Conservation (phyloP, 2,888 invertebrate genomes). For the Tetragnatha montana region DNA sequence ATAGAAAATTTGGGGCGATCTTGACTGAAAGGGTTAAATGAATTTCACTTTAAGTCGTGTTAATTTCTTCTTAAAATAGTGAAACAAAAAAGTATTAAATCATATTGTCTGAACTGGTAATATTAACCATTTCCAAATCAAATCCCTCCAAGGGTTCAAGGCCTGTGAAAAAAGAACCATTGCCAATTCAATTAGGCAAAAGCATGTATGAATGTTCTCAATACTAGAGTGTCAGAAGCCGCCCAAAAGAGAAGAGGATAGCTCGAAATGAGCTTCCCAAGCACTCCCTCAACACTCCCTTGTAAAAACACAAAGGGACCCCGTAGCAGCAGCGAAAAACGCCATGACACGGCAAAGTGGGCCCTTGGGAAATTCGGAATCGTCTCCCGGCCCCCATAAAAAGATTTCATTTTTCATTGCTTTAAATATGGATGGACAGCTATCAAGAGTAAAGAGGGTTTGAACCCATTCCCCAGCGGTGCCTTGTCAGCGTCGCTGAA, state of each 20-base stretch:
- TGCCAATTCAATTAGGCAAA: too few relatives aligned
- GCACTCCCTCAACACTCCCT: slow-evolving; percentile 35
- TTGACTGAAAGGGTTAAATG: too few relatives aligned
- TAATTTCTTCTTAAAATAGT: too few relatives aligned
- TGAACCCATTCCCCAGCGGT: slow-evolving; percentile 45
- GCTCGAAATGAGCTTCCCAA: slow-evolving; percentile 4
- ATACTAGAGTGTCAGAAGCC: neutral
- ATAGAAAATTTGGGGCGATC: too few relatives aligned
- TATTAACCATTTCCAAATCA: too few relatives aligned
- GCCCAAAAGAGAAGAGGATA: neutral
- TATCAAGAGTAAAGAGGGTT: slow-evolving; percentile 48
- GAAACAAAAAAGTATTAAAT: too few relatives aligned
- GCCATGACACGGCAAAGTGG: slow-evolving; percentile 54
- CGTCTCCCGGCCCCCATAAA: neutral
- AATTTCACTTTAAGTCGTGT: too few relatives aligned
- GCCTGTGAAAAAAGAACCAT: too few relatives aligned
- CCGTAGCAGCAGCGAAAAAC: slow-evolving; percentile 49
- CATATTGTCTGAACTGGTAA: too few relatives aligned
- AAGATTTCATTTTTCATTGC: slow-evolving; percentile 67
- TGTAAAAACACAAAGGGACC: slow-evolving; percentile 33
- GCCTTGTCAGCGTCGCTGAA: slow-evolving; percentile 54
- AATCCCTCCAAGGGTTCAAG: too few relatives aligned
- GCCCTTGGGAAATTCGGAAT: slow-evolving; percentile 46
- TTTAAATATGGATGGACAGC: slow-evolving; percentile 60
- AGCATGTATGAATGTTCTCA: too few relatives aligned